Percentiles rank a stretch among this genome's conserved stretches.
Evolutionary conservation across 30 jellyfish, hydroid and myxozoan genomes (phyloP).

Genomic region (Aurelia sp.): DNA sequence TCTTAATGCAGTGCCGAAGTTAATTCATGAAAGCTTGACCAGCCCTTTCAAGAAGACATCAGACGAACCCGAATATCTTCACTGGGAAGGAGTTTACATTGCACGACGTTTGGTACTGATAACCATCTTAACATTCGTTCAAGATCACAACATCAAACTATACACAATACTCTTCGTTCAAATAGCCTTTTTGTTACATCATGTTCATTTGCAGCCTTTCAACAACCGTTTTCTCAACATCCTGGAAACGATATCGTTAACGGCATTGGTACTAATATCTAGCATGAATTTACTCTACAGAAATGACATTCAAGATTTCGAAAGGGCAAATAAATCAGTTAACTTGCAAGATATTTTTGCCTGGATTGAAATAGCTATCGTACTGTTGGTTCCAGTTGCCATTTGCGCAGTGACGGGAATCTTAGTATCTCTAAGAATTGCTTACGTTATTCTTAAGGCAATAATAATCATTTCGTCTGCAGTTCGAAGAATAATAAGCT

Average conservation of each 20-base stretch:
- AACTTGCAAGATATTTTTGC: not conserved
- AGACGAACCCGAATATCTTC: not conserved
- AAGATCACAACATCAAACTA: constrained; percentile 17
- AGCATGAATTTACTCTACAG: constrained; percentile 4
- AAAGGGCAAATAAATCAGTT: no score
- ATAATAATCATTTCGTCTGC: no score
- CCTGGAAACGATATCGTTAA: constrained; percentile 25
- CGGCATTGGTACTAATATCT: not conserved
- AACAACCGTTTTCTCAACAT: constrained; percentile 10
- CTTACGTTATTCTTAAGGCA: no score
- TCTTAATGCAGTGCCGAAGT: not conserved
- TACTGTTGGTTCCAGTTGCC: constrained; percentile 3
- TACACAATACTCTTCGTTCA: constrained; percentile 2
- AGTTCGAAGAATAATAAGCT: no score
- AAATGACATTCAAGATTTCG: no score
- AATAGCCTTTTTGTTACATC: constrained; percentile 37
- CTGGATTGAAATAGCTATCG: not conserved
- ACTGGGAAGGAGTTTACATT: constrained; percentile 50
- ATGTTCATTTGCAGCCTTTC: constrained; percentile 59
- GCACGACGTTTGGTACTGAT: constrained; percentile 26
- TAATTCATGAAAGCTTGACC: not conserved
- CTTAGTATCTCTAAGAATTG: not conserved
- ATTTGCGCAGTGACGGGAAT: not conserved
- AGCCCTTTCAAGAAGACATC: constrained; percentile 18
- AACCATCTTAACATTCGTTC: not conserved